Conservation (phyloP, 2,797 vertebrate species). For the Sylvia borin region DNA sequence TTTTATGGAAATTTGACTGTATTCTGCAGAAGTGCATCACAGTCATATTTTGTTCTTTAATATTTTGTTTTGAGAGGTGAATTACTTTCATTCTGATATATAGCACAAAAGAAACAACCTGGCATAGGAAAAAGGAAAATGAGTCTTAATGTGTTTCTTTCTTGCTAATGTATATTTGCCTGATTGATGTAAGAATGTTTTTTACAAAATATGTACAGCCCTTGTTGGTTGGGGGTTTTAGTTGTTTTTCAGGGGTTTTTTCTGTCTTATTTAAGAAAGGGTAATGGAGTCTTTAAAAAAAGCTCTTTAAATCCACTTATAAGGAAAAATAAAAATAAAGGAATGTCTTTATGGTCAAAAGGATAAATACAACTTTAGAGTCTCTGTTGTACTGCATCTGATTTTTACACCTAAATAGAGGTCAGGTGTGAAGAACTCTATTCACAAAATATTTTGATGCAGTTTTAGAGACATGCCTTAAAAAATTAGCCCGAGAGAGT, state of each 20-base stretch:
- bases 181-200: slow-evolving; percentile 19
- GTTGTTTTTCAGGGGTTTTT: background rate
- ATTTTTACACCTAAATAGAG: background rate
- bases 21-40: slow-evolving; percentile 57
- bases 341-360: background rate
- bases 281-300: background rate
- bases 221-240: background rate
- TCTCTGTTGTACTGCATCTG: background rate
- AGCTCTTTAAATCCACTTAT: background rate
- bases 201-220: slow-evolving; percentile 2
- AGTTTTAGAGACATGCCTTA: background rate
- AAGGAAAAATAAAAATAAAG: background rate
- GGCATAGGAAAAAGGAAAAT: slow-evolving; percentile 48
- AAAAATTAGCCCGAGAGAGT: background rate
- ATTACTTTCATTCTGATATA: slow-evolving; percentile 63
- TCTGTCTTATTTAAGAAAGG: background rate
- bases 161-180: slow-evolving; percentile 36
- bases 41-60: slow-evolving; percentile 64
- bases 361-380: background rate
- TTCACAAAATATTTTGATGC: background rate
- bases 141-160: slow-evolving; percentile 43
- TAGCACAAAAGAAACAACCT: slow-evolving; percentile 43
- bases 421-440: background rate
- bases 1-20: slow-evolving; percentile 73
- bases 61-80: slow-evolving; percentile 69